phyloP scores from a whole-genome alignment of 2,888 invertebrate genomes.

The Standfussiana lucernea region DNA sequence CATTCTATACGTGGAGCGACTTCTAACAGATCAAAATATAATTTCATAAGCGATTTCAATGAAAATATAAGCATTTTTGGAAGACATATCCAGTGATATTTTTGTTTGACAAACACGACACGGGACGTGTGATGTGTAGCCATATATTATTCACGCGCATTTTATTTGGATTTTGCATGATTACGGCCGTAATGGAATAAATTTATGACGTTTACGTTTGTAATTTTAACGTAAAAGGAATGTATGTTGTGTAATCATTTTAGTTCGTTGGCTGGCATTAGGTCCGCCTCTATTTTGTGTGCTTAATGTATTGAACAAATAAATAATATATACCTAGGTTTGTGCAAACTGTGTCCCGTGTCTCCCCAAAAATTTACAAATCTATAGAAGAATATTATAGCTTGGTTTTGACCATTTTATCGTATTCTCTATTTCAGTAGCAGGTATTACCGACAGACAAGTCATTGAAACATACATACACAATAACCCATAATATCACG shows the following conservation, averaged over 20 bases:
- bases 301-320: background rate
- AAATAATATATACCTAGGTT: background rate
- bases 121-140: conserved; percentile 14
- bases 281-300: background rate
- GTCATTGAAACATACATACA: background rate
- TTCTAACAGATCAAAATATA: conserved; percentile 48
- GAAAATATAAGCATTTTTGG: conserved; percentile 37
- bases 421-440: too few species aligned
- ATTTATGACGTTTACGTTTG: conserved; percentile 27
- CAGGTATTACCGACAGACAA: background rate
- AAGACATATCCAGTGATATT: conserved; percentile 40
- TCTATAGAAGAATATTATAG: background rate
- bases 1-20: conserved; percentile 39
- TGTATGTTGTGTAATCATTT: background rate
- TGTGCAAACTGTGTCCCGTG: background rate
- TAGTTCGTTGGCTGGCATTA: background rate
- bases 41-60: conserved; percentile 51
- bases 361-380: background rate
- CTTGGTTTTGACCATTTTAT: background rate
- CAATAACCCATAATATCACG: background rate
- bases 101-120: conserved; percentile 47
- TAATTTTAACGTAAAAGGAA: conserved; percentile 12
- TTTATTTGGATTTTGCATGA: conserved; percentile 50
- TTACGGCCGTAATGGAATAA: conserved; percentile 44
- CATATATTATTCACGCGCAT: conserved; percentile 48